Evolutionary conservation across 2,888 invertebrate genomes (phyloP).

Genomic region (Andricus quercusramuli): DNA sequence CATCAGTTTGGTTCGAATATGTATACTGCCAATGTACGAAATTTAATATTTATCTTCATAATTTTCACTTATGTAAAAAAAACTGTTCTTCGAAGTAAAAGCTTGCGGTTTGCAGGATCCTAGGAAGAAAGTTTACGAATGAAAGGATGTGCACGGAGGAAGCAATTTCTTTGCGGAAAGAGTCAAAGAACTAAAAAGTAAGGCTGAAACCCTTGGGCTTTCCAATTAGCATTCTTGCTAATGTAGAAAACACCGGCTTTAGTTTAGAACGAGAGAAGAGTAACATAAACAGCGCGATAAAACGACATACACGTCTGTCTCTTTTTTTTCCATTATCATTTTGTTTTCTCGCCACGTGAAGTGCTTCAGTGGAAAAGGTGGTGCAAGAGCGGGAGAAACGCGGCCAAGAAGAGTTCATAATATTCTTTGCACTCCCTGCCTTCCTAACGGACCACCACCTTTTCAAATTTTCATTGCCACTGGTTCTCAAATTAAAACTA

Average conservation of each 20-base stretch:
- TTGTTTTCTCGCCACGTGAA: constrained; percentile 34
- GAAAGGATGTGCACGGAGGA: constrained; percentile 33
- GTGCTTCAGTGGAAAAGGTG: constrained; percentile 56
- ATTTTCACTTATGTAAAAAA: neutral
- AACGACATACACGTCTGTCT: constrained; percentile 60
- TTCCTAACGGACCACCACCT: constrained; percentile 27
- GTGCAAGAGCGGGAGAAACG: constrained; percentile 64
- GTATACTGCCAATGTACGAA: no score
- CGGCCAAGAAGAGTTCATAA: constrained; percentile 68
- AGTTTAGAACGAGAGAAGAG: constrained; percentile 56
- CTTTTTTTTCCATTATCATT: constrained; percentile 37
- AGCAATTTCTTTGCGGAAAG: constrained; percentile 54
- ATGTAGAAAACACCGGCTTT: constrained; percentile 60
- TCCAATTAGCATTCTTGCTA: constrained; percentile 73
- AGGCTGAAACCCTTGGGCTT: constrained; percentile 56
- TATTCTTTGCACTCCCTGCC: constrained; percentile 54
- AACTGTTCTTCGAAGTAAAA: neutral
- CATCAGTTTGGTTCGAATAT: no score
- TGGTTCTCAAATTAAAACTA: constrained; percentile 3
- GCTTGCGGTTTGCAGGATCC: neutral
- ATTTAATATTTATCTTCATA: no score
- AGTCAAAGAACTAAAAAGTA: constrained; percentile 50
- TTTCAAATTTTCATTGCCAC: neutral
- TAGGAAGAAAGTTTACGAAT: constrained; percentile 9
- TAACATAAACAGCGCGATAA: constrained; percentile 74